Conservation (phyloP, 1,140 invertebrate species). For the Charaxes varanes region DNA sequence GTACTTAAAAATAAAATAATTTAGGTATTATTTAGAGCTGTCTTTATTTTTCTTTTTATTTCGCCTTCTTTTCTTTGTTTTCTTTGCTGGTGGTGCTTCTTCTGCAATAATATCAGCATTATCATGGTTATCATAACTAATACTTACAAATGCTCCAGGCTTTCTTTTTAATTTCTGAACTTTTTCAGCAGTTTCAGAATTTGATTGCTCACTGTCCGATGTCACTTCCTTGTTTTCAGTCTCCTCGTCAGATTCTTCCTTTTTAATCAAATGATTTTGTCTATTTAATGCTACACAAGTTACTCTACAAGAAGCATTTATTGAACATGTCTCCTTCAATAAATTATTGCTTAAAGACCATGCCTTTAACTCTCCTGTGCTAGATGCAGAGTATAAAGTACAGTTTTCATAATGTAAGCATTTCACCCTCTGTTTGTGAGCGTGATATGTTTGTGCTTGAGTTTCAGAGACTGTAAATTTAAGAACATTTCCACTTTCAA, state of each 20-base stretch:
- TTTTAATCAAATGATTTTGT: conserved; percentile 60
- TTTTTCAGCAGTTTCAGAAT: conserved; percentile 19
- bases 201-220: conserved; percentile 29
- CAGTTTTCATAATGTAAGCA: conserved; percentile 74
- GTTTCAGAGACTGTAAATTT: conserved; percentile 75
- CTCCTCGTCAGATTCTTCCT: conserved; percentile 47
- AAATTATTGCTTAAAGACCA: conserved; percentile 76
- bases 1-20: conserved; percentile 14
- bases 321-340: conserved; percentile 69
- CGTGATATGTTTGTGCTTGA: conserved; percentile 70
- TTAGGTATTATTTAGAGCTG: conserved; percentile 23
- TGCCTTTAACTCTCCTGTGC: conserved; percentile 85
- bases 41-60: conserved; percentile 55
- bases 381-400: conserved; percentile 79
- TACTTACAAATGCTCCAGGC: conserved; percentile 54
- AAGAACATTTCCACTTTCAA: conserved; percentile 81
- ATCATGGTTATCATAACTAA: conserved; percentile 54
- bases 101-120: conserved; percentile 18
- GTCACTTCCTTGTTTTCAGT: conserved; percentile 26
- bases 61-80: conserved; percentile 47
- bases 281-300: conserved; percentile 75
- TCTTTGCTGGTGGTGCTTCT: conserved; percentile 43
- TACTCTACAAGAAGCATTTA: conserved; percentile 76
- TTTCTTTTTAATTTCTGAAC: conserved; percentile 36
- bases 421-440: conserved; percentile 82